phyloP scores from a whole-genome alignment of 1,140 invertebrate genomes.

The Papilio helenus region DNA sequence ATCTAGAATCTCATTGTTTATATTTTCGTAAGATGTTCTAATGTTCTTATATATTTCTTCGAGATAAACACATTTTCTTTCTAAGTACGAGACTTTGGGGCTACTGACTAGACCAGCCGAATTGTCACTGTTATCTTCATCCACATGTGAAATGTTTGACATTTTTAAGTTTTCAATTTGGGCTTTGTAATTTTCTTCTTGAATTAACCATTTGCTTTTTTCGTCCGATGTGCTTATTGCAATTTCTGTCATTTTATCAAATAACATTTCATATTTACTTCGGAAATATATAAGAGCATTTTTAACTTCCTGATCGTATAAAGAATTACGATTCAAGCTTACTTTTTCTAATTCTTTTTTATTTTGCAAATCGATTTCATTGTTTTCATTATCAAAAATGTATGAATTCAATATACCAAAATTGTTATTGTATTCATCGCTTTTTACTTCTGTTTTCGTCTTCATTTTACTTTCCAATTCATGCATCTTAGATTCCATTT shows the following conservation, averaged over 20 bases:
- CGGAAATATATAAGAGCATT: constrained; percentile 73
- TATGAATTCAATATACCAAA: constrained; percentile 62
- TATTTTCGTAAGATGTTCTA: constrained; percentile 71
- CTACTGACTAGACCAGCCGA: constrained; percentile 64
- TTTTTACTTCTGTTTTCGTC: constrained; percentile 44
- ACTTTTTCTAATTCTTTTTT: constrained; percentile 56
- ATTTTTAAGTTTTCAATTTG: constrained; percentile 74
- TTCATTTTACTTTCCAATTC: constrained; percentile 60
- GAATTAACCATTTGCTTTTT: constrained; percentile 67
- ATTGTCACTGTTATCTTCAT: constrained; percentile 65
- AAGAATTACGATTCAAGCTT: constrained; percentile 53
- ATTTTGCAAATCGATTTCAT: constrained; percentile 56
- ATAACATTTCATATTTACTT: constrained; percentile 70
- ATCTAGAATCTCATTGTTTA: constrained; percentile 72
- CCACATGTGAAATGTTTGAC: constrained; percentile 54
- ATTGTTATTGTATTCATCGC: constrained; percentile 42
- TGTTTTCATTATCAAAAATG: constrained; percentile 54
- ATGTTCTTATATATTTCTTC: constrained; percentile 73
- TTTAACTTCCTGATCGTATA: constrained; percentile 69
- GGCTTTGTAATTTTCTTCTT: constrained; percentile 77
- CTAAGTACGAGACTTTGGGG: constrained; percentile 45
- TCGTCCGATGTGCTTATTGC: constrained; percentile 61
- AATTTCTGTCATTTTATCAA: constrained; percentile 70
- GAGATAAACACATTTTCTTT: constrained; percentile 72
- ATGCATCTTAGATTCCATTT: constrained; percentile 66